Conservation (phyloP, 2,888 invertebrate genomes). For the Tenthredo amoena region DNA sequence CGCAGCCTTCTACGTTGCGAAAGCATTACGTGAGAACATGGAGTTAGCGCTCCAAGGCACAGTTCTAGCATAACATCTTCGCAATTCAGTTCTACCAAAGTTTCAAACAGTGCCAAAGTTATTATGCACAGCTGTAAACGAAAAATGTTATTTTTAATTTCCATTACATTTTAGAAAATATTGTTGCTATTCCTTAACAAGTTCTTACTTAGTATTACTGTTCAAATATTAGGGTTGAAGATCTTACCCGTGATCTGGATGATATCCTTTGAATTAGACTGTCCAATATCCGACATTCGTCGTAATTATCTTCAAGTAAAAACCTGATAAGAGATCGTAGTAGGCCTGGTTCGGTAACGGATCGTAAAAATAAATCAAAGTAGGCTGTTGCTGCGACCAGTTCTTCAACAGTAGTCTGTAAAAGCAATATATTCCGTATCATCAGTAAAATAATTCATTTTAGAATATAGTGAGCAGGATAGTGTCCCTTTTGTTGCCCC, state of each 20-base stretch:
- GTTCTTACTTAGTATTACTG: slow-evolving; percentile 37
- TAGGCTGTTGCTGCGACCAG: slow-evolving; percentile 96
- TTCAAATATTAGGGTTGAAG: background rate
- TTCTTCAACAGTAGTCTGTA: slow-evolving; percentile 92
- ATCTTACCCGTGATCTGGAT: slow-evolving; percentile 85
- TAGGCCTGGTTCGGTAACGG: slow-evolving; percentile 91
- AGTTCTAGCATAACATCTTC: slow-evolving; percentile 98
- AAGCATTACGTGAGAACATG: slow-evolving; percentile 89
- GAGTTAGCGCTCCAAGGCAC: slow-evolving; percentile 90
- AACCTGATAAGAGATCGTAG: slow-evolving; percentile 91
- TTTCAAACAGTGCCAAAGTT: slow-evolving; percentile 93
- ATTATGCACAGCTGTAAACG: slow-evolving; percentile 88
- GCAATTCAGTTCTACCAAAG: slow-evolving; percentile 93
- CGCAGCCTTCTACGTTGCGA: slow-evolving; percentile 87
- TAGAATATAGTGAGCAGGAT: background rate
- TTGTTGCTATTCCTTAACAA: slow-evolving; percentile 33
- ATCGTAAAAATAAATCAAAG: slow-evolving; percentile 93
- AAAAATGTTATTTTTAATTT: slow-evolving; percentile 44
- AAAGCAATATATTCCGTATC: slow-evolving; percentile 72
- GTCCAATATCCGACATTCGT: slow-evolving; percentile 90
- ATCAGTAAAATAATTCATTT: background rate
- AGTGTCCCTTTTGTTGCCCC: background rate
- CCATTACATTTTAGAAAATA: background rate
- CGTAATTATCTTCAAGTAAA: slow-evolving; percentile 90
- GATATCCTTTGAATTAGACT: slow-evolving; percentile 90